phyloP scores from a whole-genome alignment of 2,888 invertebrate species.

The Lasioglossum calceatum region DNA sequence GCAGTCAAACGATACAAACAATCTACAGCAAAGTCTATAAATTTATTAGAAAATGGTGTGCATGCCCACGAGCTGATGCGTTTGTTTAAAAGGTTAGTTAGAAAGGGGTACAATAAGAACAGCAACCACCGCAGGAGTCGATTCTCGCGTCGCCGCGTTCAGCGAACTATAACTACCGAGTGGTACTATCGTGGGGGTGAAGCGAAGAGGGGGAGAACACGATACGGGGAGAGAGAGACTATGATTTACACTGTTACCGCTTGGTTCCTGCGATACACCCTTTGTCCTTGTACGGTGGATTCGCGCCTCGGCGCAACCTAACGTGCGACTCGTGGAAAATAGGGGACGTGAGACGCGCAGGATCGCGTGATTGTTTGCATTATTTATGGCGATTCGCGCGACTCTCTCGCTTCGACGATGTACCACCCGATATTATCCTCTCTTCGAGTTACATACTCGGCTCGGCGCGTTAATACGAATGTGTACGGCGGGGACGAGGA shows the following conservation, averaged over 20 bases:
- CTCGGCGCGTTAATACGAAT: conserved; percentile 28
- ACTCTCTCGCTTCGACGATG: conserved; percentile 17
- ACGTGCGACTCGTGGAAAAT: conserved; percentile 57
- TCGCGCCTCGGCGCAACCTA: conserved; percentile 64
- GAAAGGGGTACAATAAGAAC: neutral
- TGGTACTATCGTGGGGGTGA: conserved; percentile 35
- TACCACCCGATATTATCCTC: conserved; percentile 50
- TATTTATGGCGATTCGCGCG: conserved; percentile 78
- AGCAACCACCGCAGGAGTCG: neutral
- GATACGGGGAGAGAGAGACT: conserved; percentile 44
- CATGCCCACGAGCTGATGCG: too few relatives aligned
- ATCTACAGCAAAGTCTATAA: too few relatives aligned
- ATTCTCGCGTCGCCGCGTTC: conserved; percentile 26
- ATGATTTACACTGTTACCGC: conserved; percentile 71
- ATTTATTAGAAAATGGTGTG: neutral
- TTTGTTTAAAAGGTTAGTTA: neutral
- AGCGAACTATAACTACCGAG: conserved; percentile 31
- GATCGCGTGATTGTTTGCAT: conserved; percentile 77
- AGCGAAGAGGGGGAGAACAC: conserved; percentile 45
- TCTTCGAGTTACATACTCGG: conserved; percentile 40
- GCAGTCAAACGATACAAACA: too few relatives aligned
- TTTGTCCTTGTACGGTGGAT: conserved; percentile 77
- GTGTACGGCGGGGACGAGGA: neutral
- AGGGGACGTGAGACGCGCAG: conserved; percentile 36
- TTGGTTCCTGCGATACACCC: conserved; percentile 58